Evolutionary conservation across 1,140 invertebrate genomes (phyloP), one percentile per base, ranked within the genome.

Genomic region (Macrostomum lignano): DNA sequence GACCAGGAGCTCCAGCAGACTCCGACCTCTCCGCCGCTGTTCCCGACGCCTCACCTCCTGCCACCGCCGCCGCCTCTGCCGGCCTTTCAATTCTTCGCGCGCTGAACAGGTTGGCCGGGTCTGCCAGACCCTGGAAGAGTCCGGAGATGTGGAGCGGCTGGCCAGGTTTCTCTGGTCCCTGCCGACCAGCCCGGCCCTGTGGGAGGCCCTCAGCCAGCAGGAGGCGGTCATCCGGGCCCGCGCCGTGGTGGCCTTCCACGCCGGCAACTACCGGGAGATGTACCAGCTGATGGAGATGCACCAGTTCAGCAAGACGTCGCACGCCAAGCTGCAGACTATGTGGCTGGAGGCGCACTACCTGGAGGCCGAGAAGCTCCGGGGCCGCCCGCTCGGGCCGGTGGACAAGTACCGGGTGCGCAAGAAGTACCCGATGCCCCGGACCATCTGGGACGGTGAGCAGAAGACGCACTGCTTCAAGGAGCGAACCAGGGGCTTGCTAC

Each of bases 391-490:
- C 1, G 91, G 91, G 1, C 88, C 91, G 1, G 91, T 98, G 1
- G 91, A 98, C 61, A 98, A 98, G 57, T 98, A 98, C 62, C 63
- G 91, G 10, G 88, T 98, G 3, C 44, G 65, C 1, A 98, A 98
- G 70, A 98, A 98, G 72, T 96, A 84, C 48, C 91, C 91, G 0
- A 57, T 94, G 44, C 88, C 91, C 17, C 61, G 82, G 29, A 96
- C 88, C 2, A 96, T 98, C 40, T 94, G 86, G 88, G 88, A 98
- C 58, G 91, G 91, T n/a, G 91, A 98, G 48, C 88, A 96, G 60
- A 98, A 96, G 64, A 96, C 86, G 11, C 88, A 98, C 58, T 98
- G 88, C 55, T 98, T 98, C 60, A 96, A 98, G 58, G 91, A 98
- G 59, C 59, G 88, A 24, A 98, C 88, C 39, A 59, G 91, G 36